Conservation (phyloP, 2,113 vertebrate genomes). For the Nerophis lumbriciformis region DNA sequence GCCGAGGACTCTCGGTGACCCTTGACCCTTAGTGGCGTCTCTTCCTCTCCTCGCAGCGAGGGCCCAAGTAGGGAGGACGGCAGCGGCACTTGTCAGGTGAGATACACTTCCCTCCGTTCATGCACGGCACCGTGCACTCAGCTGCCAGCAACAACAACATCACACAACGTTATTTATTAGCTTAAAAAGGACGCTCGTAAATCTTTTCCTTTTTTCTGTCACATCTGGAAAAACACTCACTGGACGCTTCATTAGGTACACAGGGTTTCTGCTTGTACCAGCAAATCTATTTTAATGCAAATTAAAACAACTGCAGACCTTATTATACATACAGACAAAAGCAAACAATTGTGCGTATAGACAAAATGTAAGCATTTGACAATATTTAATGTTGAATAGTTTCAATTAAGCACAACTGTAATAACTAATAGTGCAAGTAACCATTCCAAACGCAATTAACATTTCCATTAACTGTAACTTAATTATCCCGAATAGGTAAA, state of each 20-base stretch:
- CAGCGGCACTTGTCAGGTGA: slow-evolving; percentile 78
- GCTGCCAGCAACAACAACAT: slow-evolving; percentile 57
- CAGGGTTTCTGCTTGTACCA: background rate
- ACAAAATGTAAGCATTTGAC: no score
- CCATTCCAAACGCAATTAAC: no score
- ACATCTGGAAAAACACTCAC: slow-evolving; percentile 33
- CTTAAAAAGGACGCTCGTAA: background rate
- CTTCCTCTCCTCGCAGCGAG: slow-evolving; percentile 73
- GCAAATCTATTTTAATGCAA: background rate
- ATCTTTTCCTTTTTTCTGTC: background rate
- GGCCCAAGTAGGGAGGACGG: slow-evolving; percentile 67
- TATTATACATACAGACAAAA: no score
- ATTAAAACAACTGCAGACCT: no score
- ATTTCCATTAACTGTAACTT: no score
- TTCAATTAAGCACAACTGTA: no score
- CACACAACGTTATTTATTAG: background rate
- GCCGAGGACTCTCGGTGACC: no score
- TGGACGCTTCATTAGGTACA: background rate
- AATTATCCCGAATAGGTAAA: no score
- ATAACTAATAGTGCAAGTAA: no score
- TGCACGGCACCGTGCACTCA: slow-evolving; percentile 73
- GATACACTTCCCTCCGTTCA: slow-evolving; percentile 81
- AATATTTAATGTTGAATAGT: no score
- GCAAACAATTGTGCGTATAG: no score
- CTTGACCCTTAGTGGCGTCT: slow-evolving; percentile 50